These are phyloP conservation scores for Anastrepha ludens DNA, from an alignment of 1,140 invertebrate species.

Conservation along the genomic window DNA sequence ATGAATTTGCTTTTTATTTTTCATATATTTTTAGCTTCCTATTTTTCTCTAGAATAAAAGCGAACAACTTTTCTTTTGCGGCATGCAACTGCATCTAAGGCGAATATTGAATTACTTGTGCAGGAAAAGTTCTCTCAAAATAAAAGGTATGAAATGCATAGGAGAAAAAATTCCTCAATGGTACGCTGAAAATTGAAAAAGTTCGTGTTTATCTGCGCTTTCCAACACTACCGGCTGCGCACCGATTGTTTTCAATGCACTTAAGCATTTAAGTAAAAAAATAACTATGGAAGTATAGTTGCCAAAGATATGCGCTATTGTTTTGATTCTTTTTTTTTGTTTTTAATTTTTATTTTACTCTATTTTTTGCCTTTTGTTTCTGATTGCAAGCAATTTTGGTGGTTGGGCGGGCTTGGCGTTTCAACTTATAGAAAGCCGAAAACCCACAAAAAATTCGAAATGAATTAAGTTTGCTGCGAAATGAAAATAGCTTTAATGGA, in stretches of 20 bases:
- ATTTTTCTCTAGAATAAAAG: not conserved
- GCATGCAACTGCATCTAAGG: not conserved
- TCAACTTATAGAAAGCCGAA: not conserved
- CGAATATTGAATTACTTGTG: constrained; percentile 7
- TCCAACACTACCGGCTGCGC: not conserved
- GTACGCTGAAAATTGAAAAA: constrained; percentile 33
- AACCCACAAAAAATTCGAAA: constrained; percentile 26
- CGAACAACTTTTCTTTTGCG: not conserved
- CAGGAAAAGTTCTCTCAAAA: constrained; percentile 7
- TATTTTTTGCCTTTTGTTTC: no score
- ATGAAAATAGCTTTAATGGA: not conserved
- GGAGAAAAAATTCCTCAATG: not conserved
- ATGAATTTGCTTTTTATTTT: no score
- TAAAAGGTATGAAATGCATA: not conserved
- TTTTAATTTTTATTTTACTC: no score
- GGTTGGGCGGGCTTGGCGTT: no score
- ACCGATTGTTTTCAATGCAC: constrained; percentile 28
- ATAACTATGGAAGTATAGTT: not conserved
- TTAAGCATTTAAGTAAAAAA: constrained; percentile 9
- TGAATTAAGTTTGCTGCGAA: constrained; percentile 33
- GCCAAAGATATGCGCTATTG: not conserved
- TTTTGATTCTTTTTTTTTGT: not conserved
- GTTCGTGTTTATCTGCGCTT: constrained; percentile 26
- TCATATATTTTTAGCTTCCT: not conserved
- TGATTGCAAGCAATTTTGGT: no score